Evolutionary conservation across 2,797 vertebrate genomes (phyloP), one percentile per base, ranked within the genome.

Genomic region (Acomys russatus): DNA sequence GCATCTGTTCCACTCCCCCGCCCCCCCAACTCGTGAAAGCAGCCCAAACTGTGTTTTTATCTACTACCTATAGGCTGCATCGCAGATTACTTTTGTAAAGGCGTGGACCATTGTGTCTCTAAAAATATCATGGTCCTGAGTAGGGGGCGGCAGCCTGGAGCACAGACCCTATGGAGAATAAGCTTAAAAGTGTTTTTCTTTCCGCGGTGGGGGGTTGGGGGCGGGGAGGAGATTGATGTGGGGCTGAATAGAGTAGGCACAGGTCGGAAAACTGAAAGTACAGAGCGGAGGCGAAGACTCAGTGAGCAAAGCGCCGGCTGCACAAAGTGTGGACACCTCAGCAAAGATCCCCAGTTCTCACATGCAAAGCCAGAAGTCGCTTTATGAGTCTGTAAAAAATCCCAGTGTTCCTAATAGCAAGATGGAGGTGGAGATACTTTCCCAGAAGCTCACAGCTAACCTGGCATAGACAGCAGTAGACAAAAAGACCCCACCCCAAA

Each of bases 31-130:
- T 63, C 54, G 5, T 20, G 23, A 38, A 88, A 61, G 88, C 35
- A 49, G 15, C 30, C 54, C 51, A 78, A 82, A 89, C 73, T n/a
- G 61, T 44, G 44, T 78, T 91, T 86, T 89, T 70, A 35, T 91
- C 61, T 64, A 14, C 56, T 49, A 17, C 28, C 5, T 18, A 51
- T 3, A 23, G 51, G 66, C 51, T 54, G 51, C 44, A 54, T 51
- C 59, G 23, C 30, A 56, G 59, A n/a, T 38, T 68, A 8, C 76
- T 12, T 54, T 90, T 70, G 9, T 61, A 35, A 76, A 92, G 51
- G 17, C 33, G 4, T 14, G 25, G 44, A 22, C 74, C 87, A 35
- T 77, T 23, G 30, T 4, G 56, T 35, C 73, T 73, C 33, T 44
- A 33, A 59, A 44, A 51, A 54, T 54, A 71, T 3, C 49, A 15